Evolutionary conservation across 92 coral and sea anemone genomes (phyloP).

Genomic region (Phenganax subtilis): DNA sequence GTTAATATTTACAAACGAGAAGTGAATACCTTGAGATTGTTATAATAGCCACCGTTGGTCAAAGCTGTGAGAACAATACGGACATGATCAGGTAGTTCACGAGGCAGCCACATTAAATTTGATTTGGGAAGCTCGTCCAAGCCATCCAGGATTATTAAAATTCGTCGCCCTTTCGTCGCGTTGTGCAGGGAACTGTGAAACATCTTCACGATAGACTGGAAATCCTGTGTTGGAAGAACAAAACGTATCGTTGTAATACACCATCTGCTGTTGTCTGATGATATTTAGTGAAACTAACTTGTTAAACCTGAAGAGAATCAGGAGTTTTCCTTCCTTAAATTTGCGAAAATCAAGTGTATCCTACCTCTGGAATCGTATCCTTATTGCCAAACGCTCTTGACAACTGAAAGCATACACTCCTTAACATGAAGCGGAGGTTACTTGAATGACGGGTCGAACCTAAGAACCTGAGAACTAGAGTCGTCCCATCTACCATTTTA

Average conservation of each 20-base stretch:
- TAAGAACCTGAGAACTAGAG: conserved; percentile 28
- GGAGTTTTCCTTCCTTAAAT: background rate
- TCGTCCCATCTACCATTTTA: conserved; percentile 11
- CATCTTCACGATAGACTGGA: conserved; percentile 36
- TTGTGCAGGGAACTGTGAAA: conserved; percentile 32
- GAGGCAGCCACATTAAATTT: conserved; percentile 30
- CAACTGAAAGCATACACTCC: conserved; percentile 31
- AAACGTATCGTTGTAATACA: background rate
- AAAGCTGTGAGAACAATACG: conserved; percentile 29
- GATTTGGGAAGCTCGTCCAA: conserved; percentile 36
- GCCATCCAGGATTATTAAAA: conserved; percentile 29
- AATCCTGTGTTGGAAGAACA: conserved; percentile 21
- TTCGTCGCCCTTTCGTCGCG: conserved; percentile 27
- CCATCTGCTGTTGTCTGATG: background rate
- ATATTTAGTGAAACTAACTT: background rate
- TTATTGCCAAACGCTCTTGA: conserved; percentile 13
- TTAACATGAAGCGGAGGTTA: conserved; percentile 27
- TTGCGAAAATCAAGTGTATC: background rate
- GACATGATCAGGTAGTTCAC: conserved; percentile 32
- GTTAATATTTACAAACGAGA: background rate
- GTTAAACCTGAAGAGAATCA: background rate
- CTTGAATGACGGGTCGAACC: conserved; percentile 33
- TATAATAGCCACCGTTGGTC: conserved; percentile 38
- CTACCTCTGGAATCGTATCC: conserved; percentile 27
- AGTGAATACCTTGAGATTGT: conserved; percentile 52